A percentile compares a stretch with the other conserved stretches of the same genome.
These are phyloP conservation scores for Rutilus rutilus DNA, from an alignment of 2,113 vertebrate genomes.

Conservation along the genomic window DNA sequence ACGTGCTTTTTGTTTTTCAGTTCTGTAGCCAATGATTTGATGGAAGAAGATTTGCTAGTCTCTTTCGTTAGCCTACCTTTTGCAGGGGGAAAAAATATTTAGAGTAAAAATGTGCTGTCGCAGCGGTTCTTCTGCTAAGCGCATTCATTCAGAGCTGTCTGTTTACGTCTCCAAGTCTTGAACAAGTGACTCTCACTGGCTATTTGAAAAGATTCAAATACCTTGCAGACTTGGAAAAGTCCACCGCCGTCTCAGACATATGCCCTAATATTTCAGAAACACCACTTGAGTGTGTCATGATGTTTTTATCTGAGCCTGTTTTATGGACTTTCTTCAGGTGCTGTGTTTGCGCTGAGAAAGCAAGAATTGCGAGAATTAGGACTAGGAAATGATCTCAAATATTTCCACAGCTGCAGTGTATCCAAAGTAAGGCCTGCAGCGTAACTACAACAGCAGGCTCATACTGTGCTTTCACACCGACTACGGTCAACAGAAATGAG, in stretches of 20 bases:
- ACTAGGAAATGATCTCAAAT: constrained; percentile 32
- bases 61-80: background rate
- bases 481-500: background rate
- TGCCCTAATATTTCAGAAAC: constrained; percentile 8
- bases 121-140: constrained; percentile 28
- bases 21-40: background rate
- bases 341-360: background rate
- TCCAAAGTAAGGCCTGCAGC: constrained; percentile 10
- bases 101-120: constrained; percentile 4
- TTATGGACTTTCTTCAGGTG: constrained; percentile 37
- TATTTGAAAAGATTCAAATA: constrained; percentile 10
- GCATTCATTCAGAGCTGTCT: constrained; percentile 13
- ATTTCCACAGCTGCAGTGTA: constrained; percentile 27
- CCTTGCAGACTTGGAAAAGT: constrained; percentile 15
- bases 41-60: background rate
- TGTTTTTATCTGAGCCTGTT: constrained; percentile 29
- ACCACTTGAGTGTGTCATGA: background rate
- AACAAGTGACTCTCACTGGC: constrained; percentile 9
- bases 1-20: background rate
- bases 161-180: constrained; percentile 4
- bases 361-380: constrained; percentile 12
- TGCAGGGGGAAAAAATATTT: background rate
- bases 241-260: constrained; percentile 1
- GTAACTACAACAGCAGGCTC: constrained; percentile 2
- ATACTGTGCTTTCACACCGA: background rate